These are phyloP conservation scores for Gastrophysa polygoni DNA, from an alignment of 2,888 invertebrate genomes.

Conservation along the genomic window DNA sequence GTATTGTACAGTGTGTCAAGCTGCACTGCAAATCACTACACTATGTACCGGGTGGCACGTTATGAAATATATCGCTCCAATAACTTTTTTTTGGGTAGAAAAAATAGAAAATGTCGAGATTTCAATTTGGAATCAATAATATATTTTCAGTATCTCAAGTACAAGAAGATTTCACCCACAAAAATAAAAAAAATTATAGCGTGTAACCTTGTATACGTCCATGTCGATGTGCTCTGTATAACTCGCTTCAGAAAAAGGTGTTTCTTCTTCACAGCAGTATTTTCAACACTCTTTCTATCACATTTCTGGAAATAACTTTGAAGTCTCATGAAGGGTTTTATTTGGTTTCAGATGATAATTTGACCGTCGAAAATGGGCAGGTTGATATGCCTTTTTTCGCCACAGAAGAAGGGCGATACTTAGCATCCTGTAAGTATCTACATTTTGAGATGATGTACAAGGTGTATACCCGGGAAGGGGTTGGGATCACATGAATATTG, in stretches of 20 bases:
- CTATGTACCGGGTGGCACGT: background rate
- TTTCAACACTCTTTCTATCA: conserved; percentile 18
- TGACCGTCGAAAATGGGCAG: conserved; percentile 59
- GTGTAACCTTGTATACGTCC: conserved; percentile 7
- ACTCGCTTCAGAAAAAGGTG: conserved; percentile 17
- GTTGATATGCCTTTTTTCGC: conserved; percentile 81
- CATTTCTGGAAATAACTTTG: background rate
- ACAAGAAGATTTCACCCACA: too few relatives aligned
- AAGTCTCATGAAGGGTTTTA: conserved; percentile 12
- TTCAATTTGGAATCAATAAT: too few relatives aligned
- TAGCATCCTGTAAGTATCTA: conserved; percentile 78
- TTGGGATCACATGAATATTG: too few relatives aligned
- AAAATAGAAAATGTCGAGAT: too few relatives aligned
- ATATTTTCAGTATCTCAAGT: too few relatives aligned
- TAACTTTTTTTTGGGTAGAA: too few relatives aligned
- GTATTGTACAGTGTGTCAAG: conserved; percentile 25
- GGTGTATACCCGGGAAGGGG: background rate
- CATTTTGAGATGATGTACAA: too few relatives aligned
- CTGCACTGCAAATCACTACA: conserved; percentile 6
- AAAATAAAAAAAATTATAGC: too few relatives aligned
- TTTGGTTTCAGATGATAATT: conserved; percentile 56
- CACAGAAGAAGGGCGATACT: conserved; percentile 87
- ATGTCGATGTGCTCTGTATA: conserved; percentile 24
- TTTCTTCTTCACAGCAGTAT: conserved; percentile 26
- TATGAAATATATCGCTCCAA: too few relatives aligned